Conservation (phyloP, 2,888 invertebrate species). For the Aspidiotus destructor region DNA sequence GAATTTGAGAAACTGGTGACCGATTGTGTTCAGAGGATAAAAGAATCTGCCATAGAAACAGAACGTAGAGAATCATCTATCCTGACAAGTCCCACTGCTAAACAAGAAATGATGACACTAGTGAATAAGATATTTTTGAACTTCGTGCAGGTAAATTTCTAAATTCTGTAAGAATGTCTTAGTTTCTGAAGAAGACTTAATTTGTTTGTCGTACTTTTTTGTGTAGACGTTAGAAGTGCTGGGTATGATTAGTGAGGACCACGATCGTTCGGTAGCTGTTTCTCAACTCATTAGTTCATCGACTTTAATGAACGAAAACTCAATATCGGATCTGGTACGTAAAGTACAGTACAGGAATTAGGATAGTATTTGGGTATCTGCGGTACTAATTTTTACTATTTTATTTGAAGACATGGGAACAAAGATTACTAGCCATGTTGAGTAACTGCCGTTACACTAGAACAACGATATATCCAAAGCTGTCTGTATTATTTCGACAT, state of each 20-base stretch:
- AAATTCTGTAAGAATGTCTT: not conserved
- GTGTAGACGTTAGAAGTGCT: conserved; percentile 57
- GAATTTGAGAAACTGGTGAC: conserved; percentile 62
- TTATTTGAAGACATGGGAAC: conserved; percentile 56
- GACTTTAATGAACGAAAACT: conserved; percentile 39
- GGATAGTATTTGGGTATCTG: not conserved
- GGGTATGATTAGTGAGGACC: conserved; percentile 59
- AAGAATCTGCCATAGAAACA: conserved; percentile 60
- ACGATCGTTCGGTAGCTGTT: conserved; percentile 49
- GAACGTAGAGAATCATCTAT: conserved; percentile 56
- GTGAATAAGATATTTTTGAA: conserved; percentile 51
- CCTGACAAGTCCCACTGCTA: conserved; percentile 48
- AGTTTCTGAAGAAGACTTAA: conserved; percentile 39
- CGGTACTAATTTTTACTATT: not conserved
- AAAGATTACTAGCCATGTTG: conserved; percentile 69
- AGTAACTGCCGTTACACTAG: conserved; percentile 82
- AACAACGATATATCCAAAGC: conserved; percentile 59
- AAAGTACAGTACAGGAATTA: not conserved
- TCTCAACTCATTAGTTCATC: conserved; percentile 58
- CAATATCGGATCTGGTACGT: too few relatives aligned
- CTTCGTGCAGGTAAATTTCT: conserved; percentile 40
- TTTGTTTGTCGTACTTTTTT: conserved; percentile 45
- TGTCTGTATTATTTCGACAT: conserved; percentile 57
- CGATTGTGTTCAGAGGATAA: conserved; percentile 59
- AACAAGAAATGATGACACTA: conserved; percentile 45